Percentiles rank a stretch among this genome's conserved stretches.
These are phyloP conservation scores for Neogobius melanostomus DNA, from an alignment of 2,113 vertebrate genomes.

Conservation along the genomic window DNA sequence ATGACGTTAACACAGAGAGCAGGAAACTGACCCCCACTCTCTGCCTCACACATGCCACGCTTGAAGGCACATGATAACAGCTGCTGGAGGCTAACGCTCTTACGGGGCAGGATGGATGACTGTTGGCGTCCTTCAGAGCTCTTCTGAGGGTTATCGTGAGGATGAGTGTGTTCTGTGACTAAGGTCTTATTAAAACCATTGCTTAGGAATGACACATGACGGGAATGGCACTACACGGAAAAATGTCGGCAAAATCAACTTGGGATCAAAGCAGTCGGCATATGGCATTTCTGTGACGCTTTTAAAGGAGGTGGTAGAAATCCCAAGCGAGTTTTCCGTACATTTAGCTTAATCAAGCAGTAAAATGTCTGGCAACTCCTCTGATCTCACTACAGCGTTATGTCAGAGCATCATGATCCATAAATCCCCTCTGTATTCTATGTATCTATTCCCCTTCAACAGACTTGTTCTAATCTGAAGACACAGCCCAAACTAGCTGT, in stretches of 20 bases:
- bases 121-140: neutral
- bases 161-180: neutral
- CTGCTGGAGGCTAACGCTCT: neutral
- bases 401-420: too few species aligned
- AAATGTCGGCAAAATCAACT: neutral
- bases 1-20: too few species aligned
- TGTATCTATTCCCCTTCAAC: too few species aligned
- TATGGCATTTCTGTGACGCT: too few species aligned
- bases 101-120: constrained; percentile 2
- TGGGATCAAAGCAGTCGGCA: neutral
- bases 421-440: too few species aligned
- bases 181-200: neutral
- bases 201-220: neutral
- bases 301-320: too few species aligned
- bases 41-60: neutral
- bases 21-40: neutral
- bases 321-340: too few species aligned
- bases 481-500: too few species aligned
- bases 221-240: neutral
- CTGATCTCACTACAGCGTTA: too few species aligned
- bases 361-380: too few species aligned
- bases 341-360: too few species aligned
- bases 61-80: neutral
- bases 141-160: neutral
- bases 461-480: too few species aligned